Evolutionary conservation across 2,797 vertebrate species (phyloP).

Genomic region (Eospalax fontanierii): DNA sequence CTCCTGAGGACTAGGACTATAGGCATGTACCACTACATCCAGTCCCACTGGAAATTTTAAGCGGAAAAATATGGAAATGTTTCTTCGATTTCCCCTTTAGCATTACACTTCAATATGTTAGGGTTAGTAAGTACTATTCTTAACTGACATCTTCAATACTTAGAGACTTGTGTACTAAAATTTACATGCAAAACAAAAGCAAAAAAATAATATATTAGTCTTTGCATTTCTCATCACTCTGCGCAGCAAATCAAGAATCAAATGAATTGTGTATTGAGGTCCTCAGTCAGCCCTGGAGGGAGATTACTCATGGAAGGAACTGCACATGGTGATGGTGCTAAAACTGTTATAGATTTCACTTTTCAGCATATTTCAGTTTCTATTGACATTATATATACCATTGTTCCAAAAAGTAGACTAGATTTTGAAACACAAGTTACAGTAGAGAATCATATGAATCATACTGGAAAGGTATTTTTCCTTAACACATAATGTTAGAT

Average conservation of each 20-base stretch:
- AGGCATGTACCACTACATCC: not conserved
- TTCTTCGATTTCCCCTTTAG: conserved; percentile 28
- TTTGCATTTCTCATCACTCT: conserved; percentile 42
- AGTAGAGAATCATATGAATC: conserved; percentile 20
- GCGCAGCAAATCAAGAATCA: conserved; percentile 47
- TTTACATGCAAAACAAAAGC: not conserved
- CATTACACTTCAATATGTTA: conserved; percentile 6
- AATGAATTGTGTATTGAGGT: not conserved
- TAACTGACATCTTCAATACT: not conserved
- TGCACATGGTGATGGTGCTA: not conserved
- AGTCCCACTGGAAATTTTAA: not conserved
- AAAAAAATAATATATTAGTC: not conserved
- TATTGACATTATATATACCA: conserved; percentile 42
- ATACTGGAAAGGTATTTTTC: conserved; percentile 29
- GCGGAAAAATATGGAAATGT: not conserved
- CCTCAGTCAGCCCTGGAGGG: not conserved
- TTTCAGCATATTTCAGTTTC: not conserved
- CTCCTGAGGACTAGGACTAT: not conserved
- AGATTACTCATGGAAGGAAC: not conserved
- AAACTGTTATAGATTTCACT: not conserved
- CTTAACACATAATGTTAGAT: conserved; percentile 64
- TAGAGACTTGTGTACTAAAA: conserved; percentile 45
- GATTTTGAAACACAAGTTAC: not conserved
- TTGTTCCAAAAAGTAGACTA: not conserved
- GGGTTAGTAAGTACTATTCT: conserved; percentile 8